Evolutionary conservation across 2,888 invertebrate species (phyloP).

Genomic region (Sinotaia quadrata): DNA sequence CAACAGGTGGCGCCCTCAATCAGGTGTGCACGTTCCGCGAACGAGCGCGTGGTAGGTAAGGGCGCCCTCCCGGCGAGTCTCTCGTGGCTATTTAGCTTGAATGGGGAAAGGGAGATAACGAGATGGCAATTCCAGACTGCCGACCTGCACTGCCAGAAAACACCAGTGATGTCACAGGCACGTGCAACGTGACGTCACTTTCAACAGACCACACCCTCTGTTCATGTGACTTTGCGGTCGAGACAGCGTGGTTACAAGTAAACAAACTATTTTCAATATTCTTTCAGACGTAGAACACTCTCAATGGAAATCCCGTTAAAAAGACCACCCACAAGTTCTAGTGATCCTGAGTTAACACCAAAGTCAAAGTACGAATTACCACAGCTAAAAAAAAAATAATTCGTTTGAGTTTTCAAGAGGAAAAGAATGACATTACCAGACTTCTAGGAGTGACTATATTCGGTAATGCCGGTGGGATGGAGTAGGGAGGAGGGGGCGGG

Average conservation of each 20-base stretch:
- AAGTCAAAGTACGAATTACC: too few relatives aligned
- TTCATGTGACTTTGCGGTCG: background rate
- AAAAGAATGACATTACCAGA: too few relatives aligned
- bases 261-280: conserved; percentile 29
- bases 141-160: background rate
- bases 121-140: conserved; percentile 29
- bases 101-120: conserved; percentile 27
- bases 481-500: background rate
- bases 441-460: too few relatives aligned
- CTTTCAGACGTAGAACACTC: conserved; percentile 12
- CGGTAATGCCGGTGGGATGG: too few relatives aligned
- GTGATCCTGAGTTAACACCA: too few relatives aligned
- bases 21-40: conserved; percentile 20
- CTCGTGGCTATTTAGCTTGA: conserved; percentile 29
- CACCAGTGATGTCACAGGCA: background rate
- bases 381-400: too few relatives aligned
- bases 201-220: background rate
- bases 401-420: too few relatives aligned
- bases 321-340: conserved; percentile 23
- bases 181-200: conserved; percentile 10
- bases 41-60: conserved; percentile 27
- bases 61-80: conserved; percentile 19
- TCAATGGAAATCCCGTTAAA: background rate
- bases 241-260: conserved; percentile 15
- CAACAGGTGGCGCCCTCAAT: conserved; percentile 28